Percentiles rank a stretch among this genome's conserved stretches.
phyloP scores from a whole-genome alignment of 2,797 vertebrate species.

The Spatula clypeata region DNA sequence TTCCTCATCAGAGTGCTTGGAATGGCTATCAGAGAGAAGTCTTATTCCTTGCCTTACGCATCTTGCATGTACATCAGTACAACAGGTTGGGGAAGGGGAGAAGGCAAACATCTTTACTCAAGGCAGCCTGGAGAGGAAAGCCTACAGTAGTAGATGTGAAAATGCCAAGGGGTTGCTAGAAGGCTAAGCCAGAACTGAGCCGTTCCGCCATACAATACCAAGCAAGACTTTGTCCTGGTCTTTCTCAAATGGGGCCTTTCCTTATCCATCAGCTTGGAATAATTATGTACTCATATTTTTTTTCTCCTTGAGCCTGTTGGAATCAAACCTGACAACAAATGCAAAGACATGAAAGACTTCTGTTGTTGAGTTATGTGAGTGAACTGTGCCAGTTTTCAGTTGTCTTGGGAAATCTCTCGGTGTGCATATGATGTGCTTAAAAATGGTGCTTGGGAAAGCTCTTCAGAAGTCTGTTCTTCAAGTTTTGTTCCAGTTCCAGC shows the following conservation, averaged over 20 bases:
- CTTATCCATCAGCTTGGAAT: neutral
- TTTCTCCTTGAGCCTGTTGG: neutral
- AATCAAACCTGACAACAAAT: conserved; percentile 15
- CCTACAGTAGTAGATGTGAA: neutral
- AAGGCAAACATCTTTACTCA: neutral
- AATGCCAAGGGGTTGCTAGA: neutral
- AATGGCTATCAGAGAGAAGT: neutral
- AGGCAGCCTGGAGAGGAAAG: neutral
- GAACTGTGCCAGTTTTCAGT: conserved; percentile 33
- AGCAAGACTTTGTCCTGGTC: neutral
- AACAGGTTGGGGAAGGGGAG: neutral
- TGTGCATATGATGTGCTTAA: conserved; percentile 18
- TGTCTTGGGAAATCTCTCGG: conserved; percentile 3
- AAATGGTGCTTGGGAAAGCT: neutral
- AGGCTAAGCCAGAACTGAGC: neutral
- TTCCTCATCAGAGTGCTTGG: conserved; percentile 21
- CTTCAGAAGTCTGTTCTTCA: conserved; percentile 49
- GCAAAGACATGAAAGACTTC: neutral
- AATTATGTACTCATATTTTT: neutral
- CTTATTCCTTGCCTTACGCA: neutral
- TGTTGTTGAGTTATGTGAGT: neutral
- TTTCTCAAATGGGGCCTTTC: neutral
- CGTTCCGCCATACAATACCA: neutral
- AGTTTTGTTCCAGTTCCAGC: conserved; percentile 46
- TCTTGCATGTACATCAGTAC: neutral